Evolutionary conservation across 2,113 vertebrate species (phyloP).

Genomic region (Tetraodon nigroviridis): DNA sequence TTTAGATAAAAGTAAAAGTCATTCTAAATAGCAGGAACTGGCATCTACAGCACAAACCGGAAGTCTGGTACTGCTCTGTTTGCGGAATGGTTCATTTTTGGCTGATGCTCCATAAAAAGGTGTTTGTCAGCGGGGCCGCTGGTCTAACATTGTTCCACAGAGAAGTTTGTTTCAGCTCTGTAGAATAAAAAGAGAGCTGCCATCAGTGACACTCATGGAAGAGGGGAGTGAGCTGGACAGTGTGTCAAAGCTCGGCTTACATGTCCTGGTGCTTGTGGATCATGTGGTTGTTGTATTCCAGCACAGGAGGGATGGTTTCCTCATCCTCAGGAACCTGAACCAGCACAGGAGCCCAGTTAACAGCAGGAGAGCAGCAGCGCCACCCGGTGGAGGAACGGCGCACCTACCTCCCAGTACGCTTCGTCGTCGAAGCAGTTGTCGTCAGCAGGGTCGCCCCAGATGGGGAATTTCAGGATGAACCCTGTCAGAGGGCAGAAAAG

Average conservation of each 20-base stretch:
- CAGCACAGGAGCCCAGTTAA: background rate
- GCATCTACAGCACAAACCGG: too few relatives aligned
- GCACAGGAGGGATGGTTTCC: conserved; percentile 67
- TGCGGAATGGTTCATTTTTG: background rate
- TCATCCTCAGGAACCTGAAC: conserved; percentile 84
- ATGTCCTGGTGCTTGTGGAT: conserved; percentile 62
- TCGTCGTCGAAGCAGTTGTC: conserved; percentile 92
- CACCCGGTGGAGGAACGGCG: conserved; percentile 35
- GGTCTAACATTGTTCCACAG: conserved; percentile 63
- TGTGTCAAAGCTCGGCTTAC: conserved; percentile 46
- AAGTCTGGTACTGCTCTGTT: background rate
- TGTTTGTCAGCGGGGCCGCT: conserved; percentile 7
- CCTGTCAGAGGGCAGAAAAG: conserved; percentile 65
- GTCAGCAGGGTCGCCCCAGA: conserved; percentile 87
- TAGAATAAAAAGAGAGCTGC: conserved; percentile 1
- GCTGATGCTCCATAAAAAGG: conserved; percentile 10
- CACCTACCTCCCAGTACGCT: conserved; percentile 91
- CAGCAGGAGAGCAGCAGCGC: background rate
- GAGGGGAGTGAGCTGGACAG: background rate
- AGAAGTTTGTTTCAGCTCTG: conserved; percentile 72
- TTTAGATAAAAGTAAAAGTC: too few relatives aligned
- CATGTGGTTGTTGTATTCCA: conserved; percentile 77
- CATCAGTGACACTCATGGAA: background rate
- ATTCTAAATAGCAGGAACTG: too few relatives aligned
- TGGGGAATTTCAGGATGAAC: conserved; percentile 82